Percentiles rank a stretch among this genome's conserved stretches.
phyloP scores from a whole-genome alignment of 2,113 vertebrate species.

The Xenus cinereus region DNA sequence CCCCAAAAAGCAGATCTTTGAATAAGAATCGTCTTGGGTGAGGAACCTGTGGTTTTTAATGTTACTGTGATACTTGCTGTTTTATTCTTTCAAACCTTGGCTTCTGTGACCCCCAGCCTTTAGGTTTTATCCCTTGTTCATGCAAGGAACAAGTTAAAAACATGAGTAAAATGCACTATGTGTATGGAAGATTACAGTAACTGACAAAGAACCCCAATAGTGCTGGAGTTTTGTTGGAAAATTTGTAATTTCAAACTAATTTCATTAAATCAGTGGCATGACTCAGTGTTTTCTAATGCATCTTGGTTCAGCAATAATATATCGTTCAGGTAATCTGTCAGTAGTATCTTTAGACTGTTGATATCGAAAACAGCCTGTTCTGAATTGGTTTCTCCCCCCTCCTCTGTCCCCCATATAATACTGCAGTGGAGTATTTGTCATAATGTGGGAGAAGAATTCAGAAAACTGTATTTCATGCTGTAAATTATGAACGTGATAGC shows the following conservation, averaged over 20 bases:
- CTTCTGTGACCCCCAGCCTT: background rate
- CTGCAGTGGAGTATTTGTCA: background rate
- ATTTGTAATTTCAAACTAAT: slow-evolving; percentile 15
- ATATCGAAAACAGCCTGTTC: background rate
- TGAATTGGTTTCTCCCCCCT: background rate
- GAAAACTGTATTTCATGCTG: background rate
- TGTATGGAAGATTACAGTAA: background rate
- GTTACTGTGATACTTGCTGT: background rate
- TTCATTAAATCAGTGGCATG: slow-evolving; percentile 27
- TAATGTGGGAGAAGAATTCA: background rate
- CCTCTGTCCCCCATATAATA: background rate
- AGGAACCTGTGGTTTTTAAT: background rate
- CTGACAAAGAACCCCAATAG: background rate
- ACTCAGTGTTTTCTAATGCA: background rate
- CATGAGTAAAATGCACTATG: background rate
- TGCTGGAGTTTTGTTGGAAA: background rate
- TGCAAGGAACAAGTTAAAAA: background rate
- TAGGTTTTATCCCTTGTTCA: background rate
- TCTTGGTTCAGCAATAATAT: slow-evolving; percentile 10
- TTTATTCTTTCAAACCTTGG: background rate
- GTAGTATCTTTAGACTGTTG: background rate
- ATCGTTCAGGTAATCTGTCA: slow-evolving; percentile 28
- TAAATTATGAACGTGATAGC: background rate
- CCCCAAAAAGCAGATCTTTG: background rate
- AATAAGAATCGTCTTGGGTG: background rate